Percentiles rank a stretch among this genome's conserved stretches.
These are phyloP conservation scores for Cydia strobilella DNA, from an alignment of 1,140 invertebrate genomes.

Conservation along the genomic window DNA sequence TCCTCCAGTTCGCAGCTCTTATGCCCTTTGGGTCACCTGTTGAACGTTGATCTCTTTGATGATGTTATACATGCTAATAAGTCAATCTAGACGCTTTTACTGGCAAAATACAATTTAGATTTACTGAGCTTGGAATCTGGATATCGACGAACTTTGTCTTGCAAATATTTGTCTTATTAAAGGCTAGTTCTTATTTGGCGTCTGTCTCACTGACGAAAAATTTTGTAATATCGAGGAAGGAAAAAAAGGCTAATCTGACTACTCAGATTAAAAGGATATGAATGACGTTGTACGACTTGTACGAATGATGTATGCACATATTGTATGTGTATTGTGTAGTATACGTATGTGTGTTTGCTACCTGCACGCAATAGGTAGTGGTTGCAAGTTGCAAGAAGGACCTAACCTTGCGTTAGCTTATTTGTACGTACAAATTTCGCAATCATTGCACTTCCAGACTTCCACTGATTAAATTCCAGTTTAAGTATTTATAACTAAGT, in stretches of 20 bases:
- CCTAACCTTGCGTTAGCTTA: conserved; percentile 5
- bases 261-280: neutral
- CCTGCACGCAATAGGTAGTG: neutral
- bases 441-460: neutral
- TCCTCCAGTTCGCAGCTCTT: conserved; percentile 7
- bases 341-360: neutral
- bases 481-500: neutral
- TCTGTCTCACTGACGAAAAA: neutral
- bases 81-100: neutral
- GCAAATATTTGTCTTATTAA: no score
- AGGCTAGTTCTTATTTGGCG: no score
- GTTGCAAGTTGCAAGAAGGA: conserved; percentile 7
- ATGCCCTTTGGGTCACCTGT: conserved; percentile 3
- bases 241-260: neutral
- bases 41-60: neutral
- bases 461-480: neutral
- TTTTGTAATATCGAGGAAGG: neutral
- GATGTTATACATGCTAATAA: neutral
- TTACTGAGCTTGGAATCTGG: no score
- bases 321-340: neutral
- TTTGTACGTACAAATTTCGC: neutral
- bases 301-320: neutral
- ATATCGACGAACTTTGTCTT: no score
- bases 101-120: neutral
- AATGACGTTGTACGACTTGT: neutral